phyloP scores from a whole-genome alignment of 2,113 vertebrate genomes.

The Pao palembangensis region DNA sequence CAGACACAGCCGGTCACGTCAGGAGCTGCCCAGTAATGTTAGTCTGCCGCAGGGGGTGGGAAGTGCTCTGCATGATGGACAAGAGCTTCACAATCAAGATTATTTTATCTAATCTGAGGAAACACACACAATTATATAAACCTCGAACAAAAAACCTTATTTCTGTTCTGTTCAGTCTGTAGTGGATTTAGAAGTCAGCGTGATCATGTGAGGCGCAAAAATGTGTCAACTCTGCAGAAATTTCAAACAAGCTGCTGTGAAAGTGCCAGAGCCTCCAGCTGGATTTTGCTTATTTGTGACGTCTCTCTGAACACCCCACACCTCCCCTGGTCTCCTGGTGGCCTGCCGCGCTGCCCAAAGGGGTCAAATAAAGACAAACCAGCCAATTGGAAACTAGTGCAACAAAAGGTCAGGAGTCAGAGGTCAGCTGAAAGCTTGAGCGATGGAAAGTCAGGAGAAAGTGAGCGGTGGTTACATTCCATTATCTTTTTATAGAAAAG shows the following conservation, averaged over 20 bases:
- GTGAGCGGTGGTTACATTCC: slow-evolving; percentile 19
- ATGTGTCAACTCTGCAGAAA: too few relatives aligned
- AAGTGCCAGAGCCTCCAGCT: slow-evolving; percentile 6
- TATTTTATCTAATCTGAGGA: neutral
- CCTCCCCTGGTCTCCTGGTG: slow-evolving; percentile 45
- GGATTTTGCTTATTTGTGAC: slow-evolving; percentile 1
- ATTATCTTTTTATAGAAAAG: slow-evolving; percentile 31
- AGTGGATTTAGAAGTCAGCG: too few relatives aligned
- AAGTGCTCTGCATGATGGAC: too few relatives aligned
- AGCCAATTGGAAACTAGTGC: slow-evolving; percentile 50
- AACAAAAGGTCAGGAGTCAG: slow-evolving; percentile 59
- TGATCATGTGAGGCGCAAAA: too few relatives aligned
- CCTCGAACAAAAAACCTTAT: too few relatives aligned
- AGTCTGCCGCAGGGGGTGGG: too few relatives aligned
- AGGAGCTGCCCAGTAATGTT: too few relatives aligned
- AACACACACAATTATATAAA: neutral
- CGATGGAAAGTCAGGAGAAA: slow-evolving; percentile 48
- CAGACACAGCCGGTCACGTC: too few relatives aligned
- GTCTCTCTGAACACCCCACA: neutral
- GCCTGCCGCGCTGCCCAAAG: slow-evolving; percentile 37
- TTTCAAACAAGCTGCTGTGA: neutral
- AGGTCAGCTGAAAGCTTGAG: slow-evolving; percentile 49
- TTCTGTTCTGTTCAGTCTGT: too few relatives aligned
- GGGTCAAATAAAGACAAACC: slow-evolving; percentile 43
- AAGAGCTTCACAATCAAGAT: too few relatives aligned